These are phyloP conservation scores for Drosophila insularis DNA, from an alignment of 1,140 invertebrate species.

Conservation along the genomic window DNA sequence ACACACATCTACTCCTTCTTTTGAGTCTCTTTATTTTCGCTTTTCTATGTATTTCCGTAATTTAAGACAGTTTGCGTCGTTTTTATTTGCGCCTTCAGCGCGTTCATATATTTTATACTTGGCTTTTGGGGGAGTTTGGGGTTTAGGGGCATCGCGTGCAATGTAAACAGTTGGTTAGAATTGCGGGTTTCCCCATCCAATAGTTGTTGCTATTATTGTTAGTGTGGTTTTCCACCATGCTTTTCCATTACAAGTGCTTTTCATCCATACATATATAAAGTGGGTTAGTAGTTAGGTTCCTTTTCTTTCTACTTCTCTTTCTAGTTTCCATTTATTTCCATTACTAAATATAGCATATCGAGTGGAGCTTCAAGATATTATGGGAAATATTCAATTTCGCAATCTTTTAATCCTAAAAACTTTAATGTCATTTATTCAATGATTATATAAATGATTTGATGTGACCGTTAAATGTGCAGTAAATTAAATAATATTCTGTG, in stretches of 20 bases:
- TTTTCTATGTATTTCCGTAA: conserved; percentile 48
- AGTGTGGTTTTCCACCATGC: conserved; percentile 11
- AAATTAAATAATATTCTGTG: conserved; percentile 1
- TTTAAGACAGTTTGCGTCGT: conserved; percentile 43
- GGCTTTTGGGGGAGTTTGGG: neutral
- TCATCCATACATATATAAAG: neutral
- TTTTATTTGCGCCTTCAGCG: conserved; percentile 46
- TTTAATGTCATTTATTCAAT: neutral
- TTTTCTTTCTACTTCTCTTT: neutral
- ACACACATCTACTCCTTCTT: conserved; percentile 24
- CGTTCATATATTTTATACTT: conserved; percentile 38
- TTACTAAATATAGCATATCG: conserved; percentile 34
- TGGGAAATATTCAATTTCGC: conserved; percentile 22
- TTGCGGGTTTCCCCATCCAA: neutral
- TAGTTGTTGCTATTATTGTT: neutral
- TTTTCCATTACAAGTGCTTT: neutral
- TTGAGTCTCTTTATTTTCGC: conserved; percentile 14
- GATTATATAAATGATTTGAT: neutral
- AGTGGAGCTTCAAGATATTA: neutral
- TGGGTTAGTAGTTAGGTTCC: conserved; percentile 8
- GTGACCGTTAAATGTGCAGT: conserved; percentile 1
- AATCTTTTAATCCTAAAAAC: too few relatives aligned
- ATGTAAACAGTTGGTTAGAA: conserved; percentile 25
- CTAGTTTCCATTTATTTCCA: too few relatives aligned
- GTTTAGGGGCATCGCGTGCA: conserved; percentile 31